phyloP scores from a whole-genome alignment of 1,140 invertebrate species.

The Coelopa frigida region DNA sequence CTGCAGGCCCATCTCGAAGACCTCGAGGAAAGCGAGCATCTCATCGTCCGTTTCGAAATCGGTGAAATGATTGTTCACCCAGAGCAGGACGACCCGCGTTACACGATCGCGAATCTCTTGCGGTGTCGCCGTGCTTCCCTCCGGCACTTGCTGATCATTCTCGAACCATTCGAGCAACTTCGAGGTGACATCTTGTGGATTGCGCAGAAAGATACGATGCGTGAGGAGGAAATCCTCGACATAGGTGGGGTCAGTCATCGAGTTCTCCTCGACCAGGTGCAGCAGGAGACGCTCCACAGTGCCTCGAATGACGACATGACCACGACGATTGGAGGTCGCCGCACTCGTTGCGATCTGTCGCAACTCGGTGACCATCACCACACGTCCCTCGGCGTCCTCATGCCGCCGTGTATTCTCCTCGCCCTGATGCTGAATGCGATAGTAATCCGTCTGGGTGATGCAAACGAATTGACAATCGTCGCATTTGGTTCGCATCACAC shows the following conservation, averaged over 20 bases:
- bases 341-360: constrained; percentile 51
- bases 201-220: constrained; percentile 89
- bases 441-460: constrained; percentile 95
- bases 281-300: constrained; percentile 85
- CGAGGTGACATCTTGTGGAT: constrained; percentile 74
- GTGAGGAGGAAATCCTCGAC: constrained; percentile 98
- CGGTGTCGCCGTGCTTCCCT: constrained; percentile 17
- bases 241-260: constrained; percentile 89
- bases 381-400: constrained; percentile 77
- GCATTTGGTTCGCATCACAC: constrained; percentile 91
- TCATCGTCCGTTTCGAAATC: constrained; percentile 95
- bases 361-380: constrained; percentile 89
- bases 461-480: constrained; percentile 99
- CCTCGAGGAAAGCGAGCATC: constrained; percentile 95
- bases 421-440: constrained; percentile 76
- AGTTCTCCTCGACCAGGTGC: constrained; percentile 92
- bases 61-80: constrained; percentile 99
- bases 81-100: constrained; percentile 88
- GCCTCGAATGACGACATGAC: constrained; percentile 56
- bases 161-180: constrained; percentile 84
- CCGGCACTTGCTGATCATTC: constrained; percentile 26
- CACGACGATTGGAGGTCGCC: constrained; percentile 49
- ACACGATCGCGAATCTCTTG: constrained; percentile 68
- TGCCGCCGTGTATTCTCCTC: constrained; percentile 90
- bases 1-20: constrained; percentile 82